These are phyloP conservation scores for Papilio elwesi DNA, from an alignment of 2,888 invertebrate genomes.

Conservation along the genomic window DNA sequence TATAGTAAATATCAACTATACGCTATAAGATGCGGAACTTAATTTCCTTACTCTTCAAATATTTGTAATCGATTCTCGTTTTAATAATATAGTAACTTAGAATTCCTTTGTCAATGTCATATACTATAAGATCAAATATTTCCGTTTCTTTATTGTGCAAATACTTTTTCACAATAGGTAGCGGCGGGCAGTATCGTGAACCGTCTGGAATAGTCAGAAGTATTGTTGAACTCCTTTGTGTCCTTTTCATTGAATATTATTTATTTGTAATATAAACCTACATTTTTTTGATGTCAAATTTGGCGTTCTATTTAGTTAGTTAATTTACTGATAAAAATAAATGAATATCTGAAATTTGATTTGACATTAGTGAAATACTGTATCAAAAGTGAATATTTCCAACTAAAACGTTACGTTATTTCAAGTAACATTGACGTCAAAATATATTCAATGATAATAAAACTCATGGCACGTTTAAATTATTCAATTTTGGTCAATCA, in stretches of 20 bases:
- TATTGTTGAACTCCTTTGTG: constrained; percentile 20
- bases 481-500: too few relatives aligned
- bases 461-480: too few relatives aligned
- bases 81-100: constrained; percentile 1
- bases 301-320: too few relatives aligned
- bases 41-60: background rate
- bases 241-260: constrained; percentile 15
- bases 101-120: constrained; percentile 19
- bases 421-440: too few relatives aligned
- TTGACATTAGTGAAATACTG: too few relatives aligned
- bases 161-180: constrained; percentile 32
- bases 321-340: too few relatives aligned
- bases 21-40: background rate
- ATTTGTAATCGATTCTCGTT: constrained; percentile 13
- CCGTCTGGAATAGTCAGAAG: constrained; percentile 9
- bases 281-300: too few relatives aligned
- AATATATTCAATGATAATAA: too few relatives aligned
- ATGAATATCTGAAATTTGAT: too few relatives aligned
- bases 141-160: constrained; percentile 34
- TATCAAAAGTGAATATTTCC: too few relatives aligned
- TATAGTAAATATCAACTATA: background rate
- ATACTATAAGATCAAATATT: constrained; percentile 30
- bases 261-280: constrained; percentile 5
- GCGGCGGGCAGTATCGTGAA: constrained; percentile 20
- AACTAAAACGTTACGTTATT: too few relatives aligned